Evolutionary conservation across 2,888 invertebrate genomes (phyloP), one percentile per base, ranked within the genome.

Genomic region (Lordiphosa fenestrarum): DNA sequence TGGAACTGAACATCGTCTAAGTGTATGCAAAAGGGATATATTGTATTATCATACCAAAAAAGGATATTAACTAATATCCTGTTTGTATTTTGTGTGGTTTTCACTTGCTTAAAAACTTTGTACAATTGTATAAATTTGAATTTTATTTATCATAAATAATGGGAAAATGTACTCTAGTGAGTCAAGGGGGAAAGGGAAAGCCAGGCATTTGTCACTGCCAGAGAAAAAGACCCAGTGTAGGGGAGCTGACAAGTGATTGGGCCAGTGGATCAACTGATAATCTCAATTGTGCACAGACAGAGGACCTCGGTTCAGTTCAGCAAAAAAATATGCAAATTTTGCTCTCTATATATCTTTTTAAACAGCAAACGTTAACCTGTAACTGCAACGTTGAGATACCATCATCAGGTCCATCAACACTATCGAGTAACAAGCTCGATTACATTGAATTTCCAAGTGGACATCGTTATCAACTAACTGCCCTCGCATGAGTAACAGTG

Each of bases 401-500:
- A 13, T 38, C 58, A 40, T n/a, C n/a, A 33, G 30, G 30, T n/a
- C 30, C 39, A 39, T 37, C 23, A 36, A 25, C 9, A 39, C n/a
- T 9, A 49, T 39, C 21, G 13, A 49, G 47, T 33, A 25, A 30
- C 10, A 10, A 13, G 9, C 50, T 33, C 39, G 2, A 33, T 40
- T 40, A 13, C 4, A 23, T 30, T 53, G 35, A 50, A 25, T 35
- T 41, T 62, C 19, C 10, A 53, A 25, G 39, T 52, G 49, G 53
- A 33, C 12, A 38, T 33, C 54, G 21, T 37, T 54, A 58, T 50
- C 54, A 59, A 65, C 71, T 81, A 62, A 37, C 19, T 2, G 36
- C 15, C 1, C 19, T 30, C 50, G 41, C n/a, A 90, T 90, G 90
- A 89, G 90, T 86, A 90, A 90, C 61, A 90, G 89, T 76, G 90